phyloP scores from a whole-genome alignment of 2,888 invertebrate genomes.

The Drosophila nigritarsus region DNA sequence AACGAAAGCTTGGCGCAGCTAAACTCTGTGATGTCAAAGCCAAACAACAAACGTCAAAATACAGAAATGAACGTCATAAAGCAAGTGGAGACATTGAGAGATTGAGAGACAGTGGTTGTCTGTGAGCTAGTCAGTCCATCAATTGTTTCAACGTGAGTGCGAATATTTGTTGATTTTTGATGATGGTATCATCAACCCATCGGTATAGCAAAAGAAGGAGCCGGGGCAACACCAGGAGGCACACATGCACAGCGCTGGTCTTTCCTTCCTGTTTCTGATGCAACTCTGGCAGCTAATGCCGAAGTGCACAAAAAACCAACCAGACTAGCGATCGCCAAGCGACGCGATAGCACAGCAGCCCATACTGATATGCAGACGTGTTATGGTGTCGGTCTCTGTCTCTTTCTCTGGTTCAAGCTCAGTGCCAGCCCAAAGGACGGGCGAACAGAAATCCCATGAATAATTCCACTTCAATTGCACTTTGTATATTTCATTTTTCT shows the following conservation, averaged over 20 bases:
- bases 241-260: constrained; percentile 42
- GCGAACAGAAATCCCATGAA: constrained; percentile 74
- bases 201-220: constrained; percentile 19
- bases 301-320: constrained; percentile 48
- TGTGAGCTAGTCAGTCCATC: constrained; percentile 44
- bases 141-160: constrained; percentile 65
- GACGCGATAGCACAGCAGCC: constrained; percentile 11
- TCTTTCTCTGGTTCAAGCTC: constrained; percentile 16
- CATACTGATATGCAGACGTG: constrained; percentile 18
- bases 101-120: constrained; percentile 42
- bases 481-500: constrained; percentile 77
- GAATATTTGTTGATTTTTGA: constrained; percentile 50
- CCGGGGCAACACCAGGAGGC: constrained; percentile 30
- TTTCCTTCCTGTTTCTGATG: constrained; percentile 46
- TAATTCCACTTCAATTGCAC: constrained; percentile 82
- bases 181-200: constrained; percentile 53
- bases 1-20: constrained; percentile 22
- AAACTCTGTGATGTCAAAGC: constrained; percentile 53
- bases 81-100: constrained; percentile 43
- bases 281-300: constrained; percentile 32
- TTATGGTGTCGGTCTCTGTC: constrained; percentile 13
- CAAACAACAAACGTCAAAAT: constrained; percentile 61
- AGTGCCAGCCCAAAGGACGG: constrained; percentile 21
- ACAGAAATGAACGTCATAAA: constrained; percentile 56
- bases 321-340: constrained; percentile 49